Percentiles rank a stretch among this genome's conserved stretches.
phyloP scores from a whole-genome alignment of 1,140 invertebrate species.

The Pseudomyrmex sp. region DNA sequence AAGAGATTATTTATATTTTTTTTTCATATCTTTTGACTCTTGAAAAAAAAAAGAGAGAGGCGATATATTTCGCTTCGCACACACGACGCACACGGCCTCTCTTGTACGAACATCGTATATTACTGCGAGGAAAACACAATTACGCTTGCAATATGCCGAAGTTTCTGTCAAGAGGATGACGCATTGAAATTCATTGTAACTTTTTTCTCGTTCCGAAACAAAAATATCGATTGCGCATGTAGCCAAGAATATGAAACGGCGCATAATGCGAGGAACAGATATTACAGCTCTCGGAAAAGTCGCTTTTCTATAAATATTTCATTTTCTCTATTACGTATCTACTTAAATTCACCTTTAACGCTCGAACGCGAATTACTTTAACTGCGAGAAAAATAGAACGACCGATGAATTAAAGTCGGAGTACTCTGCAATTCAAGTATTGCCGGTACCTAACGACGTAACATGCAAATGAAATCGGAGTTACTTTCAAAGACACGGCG shows the following conservation, averaged over 20 bases:
- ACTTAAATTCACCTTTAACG: no score
- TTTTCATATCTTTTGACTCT: not conserved
- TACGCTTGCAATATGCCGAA: conserved; percentile 21
- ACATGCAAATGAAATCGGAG: not conserved
- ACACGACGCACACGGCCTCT: not conserved
- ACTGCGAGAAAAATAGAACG: no score
- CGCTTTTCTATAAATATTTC: conserved; percentile 17
- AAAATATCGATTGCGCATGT: conserved; percentile 29
- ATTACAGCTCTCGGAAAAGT: conserved; percentile 40
- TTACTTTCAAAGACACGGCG: not conserved
- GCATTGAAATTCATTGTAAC: conserved; percentile 40
- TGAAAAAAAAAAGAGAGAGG: not conserved
- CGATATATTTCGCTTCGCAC: conserved; percentile 4
- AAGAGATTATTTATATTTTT: no score
- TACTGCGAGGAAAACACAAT: conserved; percentile 25
- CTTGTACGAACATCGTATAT: conserved; percentile 32
- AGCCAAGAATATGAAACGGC: conserved; percentile 57
- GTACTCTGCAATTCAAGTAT: not conserved
- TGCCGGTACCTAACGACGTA: not conserved
- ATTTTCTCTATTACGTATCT: not conserved
- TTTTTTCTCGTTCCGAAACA: conserved; percentile 13
- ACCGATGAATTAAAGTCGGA: no score
- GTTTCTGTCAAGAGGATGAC: conserved; percentile 33
- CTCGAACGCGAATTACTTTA: no score
- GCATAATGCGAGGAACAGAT: conserved; percentile 27